Conservation (phyloP, 2,888 invertebrate species). For the Athrips mouffetella region DNA sequence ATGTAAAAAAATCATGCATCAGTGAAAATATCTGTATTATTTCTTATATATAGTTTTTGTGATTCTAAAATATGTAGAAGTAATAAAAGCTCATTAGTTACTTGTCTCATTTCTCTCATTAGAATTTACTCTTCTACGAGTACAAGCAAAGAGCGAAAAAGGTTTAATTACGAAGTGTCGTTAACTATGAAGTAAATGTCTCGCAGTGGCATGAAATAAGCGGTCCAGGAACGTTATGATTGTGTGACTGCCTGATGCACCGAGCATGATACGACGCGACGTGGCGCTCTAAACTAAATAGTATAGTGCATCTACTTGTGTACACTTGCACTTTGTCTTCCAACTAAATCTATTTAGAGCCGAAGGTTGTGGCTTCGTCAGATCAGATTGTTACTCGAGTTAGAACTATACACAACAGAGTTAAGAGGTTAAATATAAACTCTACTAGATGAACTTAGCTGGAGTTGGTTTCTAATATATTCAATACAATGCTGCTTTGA, state of each 20-base stretch:
- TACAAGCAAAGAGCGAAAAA: slow-evolving; percentile 1
- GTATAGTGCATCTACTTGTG: slow-evolving; percentile 2
- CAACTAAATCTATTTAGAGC: slow-evolving; percentile 6
- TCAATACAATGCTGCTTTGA: no score
- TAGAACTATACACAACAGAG: not conserved
- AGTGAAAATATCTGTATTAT: no score
- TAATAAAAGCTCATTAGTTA: no score
- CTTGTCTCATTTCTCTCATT: slow-evolving; percentile 5
- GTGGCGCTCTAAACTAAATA: not conserved
- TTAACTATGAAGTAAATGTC: no score
- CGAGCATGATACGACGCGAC: not conserved
- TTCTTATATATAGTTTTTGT: no score
- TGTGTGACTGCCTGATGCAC: slow-evolving; percentile 8
- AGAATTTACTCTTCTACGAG: not conserved
- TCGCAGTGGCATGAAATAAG: no score
- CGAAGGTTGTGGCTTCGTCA: slow-evolving; percentile 4
- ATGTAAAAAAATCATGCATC: no score
- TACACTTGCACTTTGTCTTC: slow-evolving; percentile 1
- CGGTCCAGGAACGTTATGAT: slow-evolving; percentile 5
- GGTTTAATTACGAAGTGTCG: not conserved
- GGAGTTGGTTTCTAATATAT: no score
- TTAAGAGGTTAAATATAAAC: not conserved
- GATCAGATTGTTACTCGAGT: slow-evolving; percentile 1
- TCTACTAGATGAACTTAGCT: no score
- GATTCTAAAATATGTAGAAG: no score